Base-by-base conservation (phyloP, 2,888 invertebrate genomes). In the Poecilobothrus nobilitatus region DNA sequence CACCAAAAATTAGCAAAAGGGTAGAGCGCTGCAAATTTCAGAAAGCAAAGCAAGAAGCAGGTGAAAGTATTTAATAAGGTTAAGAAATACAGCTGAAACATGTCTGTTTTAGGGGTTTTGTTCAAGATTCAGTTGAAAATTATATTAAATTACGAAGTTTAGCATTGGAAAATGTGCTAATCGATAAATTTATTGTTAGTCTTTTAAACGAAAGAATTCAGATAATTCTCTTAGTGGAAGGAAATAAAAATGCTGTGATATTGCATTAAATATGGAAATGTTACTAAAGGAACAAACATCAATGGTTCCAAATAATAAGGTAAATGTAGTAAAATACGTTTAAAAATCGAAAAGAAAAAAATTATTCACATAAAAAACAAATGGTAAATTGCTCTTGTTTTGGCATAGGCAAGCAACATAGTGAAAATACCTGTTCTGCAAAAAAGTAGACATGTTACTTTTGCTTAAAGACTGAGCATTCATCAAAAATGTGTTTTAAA, bases 81-180 rank as follows among this genome's bases (percentile, higher is more conserved):
- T 70, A 44, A 68, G 66, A 63, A 62, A 63, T 63, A 34, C 66
- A n/a, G 69, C 65, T 2, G 62, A 68, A 37, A 65, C 62, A 33
- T 65, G 65, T n/a, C 22, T 6, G 22, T 18, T 65, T 65, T 34
- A 69, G 68, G 22, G 64, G 66, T 22, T 69, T 68, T 66, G 18
- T 69, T 9, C 21, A 67, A 33, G 44, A 63, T 62, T 10, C 41
- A 44, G 63, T 67, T 8, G 15, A 22, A 61, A 67, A 66, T 62
- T 61, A 63, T 10, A 8, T 27, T 21, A 37, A 63, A 15, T 67
- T 68, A 61, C 66, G 65, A 18, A 65, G 62, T 67, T 67, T 68
- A n/a, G 69, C 68, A 7, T 65, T 69, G 63, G 69, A 69, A 20
- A 69, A 69, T 67, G 71, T 67, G 15, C 66, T 71, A n/a, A 67